Evolutionary conservation across 2,888 invertebrate genomes (phyloP).

Genomic region (Rhagonycha fulva): DNA sequence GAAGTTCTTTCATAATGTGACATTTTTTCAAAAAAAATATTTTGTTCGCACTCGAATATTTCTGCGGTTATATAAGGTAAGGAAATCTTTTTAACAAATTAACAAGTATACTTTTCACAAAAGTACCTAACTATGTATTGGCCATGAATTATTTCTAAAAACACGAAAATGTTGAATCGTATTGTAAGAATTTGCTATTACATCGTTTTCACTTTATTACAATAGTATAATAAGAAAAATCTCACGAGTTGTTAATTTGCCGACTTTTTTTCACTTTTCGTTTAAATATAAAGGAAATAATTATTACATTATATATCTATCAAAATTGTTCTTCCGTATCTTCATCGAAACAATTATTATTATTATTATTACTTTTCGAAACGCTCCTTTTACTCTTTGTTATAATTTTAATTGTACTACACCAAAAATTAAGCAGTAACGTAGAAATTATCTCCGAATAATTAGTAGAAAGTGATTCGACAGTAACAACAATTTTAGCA

Average conservation of each 20-base stretch:
- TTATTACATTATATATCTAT: slow-evolving; percentile 1
- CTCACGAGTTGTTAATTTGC: slow-evolving; percentile 10
- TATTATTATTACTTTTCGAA: not conserved
- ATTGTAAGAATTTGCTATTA: slow-evolving; percentile 5
- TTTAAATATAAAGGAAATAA: slow-evolving; percentile 10
- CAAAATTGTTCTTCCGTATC: slow-evolving; percentile 9
- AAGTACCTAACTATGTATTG: not conserved
- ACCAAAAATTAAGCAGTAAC: not conserved
- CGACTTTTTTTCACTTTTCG: slow-evolving; percentile 14
- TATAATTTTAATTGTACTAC: not conserved
- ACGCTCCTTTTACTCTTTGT: not conserved
- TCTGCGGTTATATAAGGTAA: slow-evolving; percentile 8
- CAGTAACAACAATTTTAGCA: not conserved
- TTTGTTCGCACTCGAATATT: not conserved
- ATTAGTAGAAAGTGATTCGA: not conserved
- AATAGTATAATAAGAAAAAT: slow-evolving; percentile 19
- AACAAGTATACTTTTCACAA: not conserved
- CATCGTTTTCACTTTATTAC: slow-evolving; percentile 21
- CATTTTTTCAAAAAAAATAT: not conserved
- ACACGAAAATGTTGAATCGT: not conserved
- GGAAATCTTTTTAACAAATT: not conserved
- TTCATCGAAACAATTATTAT: not conserved
- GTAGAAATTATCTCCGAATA: not conserved
- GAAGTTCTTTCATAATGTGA: slow-evolving; percentile 1
- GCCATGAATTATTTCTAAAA: slow-evolving; percentile 5